Percentiles rank a stretch among this genome's conserved stretches.
Evolutionary conservation across 2,113 vertebrate genomes (phyloP).

Genomic region (Xiphophorus hellerii): DNA sequence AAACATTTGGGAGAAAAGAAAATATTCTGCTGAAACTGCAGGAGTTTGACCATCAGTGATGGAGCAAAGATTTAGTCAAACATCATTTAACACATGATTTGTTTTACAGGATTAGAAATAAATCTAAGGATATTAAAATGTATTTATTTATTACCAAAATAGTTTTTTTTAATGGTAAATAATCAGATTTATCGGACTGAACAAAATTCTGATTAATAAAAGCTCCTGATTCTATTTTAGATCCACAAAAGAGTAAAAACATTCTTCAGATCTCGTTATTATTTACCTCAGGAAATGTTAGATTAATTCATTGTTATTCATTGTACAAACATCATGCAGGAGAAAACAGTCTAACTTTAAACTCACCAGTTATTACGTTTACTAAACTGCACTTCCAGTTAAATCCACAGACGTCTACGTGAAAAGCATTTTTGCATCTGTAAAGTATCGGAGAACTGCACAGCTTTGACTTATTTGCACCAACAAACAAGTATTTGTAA

Average conservation of each 20-base stretch:
- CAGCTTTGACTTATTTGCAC: slow-evolving; percentile 21
- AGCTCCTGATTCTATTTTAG: background rate
- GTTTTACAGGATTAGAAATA: background rate
- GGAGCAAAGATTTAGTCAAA: slow-evolving; percentile 20
- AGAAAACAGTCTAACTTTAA: too few relatives aligned
- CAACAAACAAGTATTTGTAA: slow-evolving; percentile 21
- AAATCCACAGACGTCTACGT: background rate
- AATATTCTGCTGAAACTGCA: slow-evolving; percentile 29
- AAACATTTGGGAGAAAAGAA: slow-evolving; percentile 14
- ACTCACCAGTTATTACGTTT: too few relatives aligned
- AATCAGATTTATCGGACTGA: background rate
- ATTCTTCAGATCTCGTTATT: too few relatives aligned
- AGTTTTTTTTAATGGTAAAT: slow-evolving; percentile 8
- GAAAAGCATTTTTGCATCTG: background rate
- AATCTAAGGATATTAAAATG: slow-evolving; percentile 5
- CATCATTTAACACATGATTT: background rate
- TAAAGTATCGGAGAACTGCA: background rate
- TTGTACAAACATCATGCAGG: too few relatives aligned
- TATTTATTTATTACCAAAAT: background rate
- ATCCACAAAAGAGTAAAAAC: too few relatives aligned
- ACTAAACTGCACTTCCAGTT: too few relatives aligned
- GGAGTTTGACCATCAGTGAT: slow-evolving; percentile 32
- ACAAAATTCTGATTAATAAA: background rate
- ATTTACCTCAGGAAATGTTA: too few relatives aligned
- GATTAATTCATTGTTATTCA: too few relatives aligned